Base-by-base conservation (phyloP, 2,113 vertebrate genomes). In the Corythornis vintsioides region DNA sequence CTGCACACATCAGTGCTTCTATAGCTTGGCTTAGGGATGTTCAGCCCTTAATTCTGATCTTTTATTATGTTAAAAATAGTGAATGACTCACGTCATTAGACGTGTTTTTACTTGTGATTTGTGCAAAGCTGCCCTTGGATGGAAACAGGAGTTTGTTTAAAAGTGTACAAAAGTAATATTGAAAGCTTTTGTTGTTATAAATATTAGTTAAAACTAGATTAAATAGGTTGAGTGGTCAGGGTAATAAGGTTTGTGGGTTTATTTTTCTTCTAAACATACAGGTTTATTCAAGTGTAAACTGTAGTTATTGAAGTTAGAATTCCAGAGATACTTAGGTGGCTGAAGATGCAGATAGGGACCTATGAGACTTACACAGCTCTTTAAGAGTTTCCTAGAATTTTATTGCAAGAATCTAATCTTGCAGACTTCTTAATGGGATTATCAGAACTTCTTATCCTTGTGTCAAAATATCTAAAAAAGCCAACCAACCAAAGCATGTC, bases 41-140 rank as follows among this genome's bases (percentile, higher is more conserved):
- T 88, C 42, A 64, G 53, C 35, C 85, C 84, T 94, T 80, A 92
- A 93, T 86, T 93, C 82, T 96, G 92, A 91, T 28, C 22, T 83
- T 89, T 92, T 89, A 86, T 93, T 88, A 85, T 66, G 84, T 89
- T 95, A 94, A 96, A 96, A 96, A 94, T 94, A 93, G 89, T 66
- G 85, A 94, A 72, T 95, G 92, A 96, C 48, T 92, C 79, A 83
- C 52, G 83, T 43, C 69, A 91, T 83, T 38, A 88, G 75, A 65
- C 14, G 1, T 78, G 89, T 93, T 96, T 93, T 92, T 50, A 76
- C 95, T 91, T 96, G 94, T 83, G 64, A 92, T 93, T 89, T 93
- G n/a, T 88, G 19, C 50, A 83, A 88, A 77, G 72, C 85, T 88
- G 50, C 56, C n/a, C 40, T 89, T 88, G 72, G 65, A 81, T 88